Conservation (phyloP, 2,113 vertebrate species). For the Nibea albiflora region DNA sequence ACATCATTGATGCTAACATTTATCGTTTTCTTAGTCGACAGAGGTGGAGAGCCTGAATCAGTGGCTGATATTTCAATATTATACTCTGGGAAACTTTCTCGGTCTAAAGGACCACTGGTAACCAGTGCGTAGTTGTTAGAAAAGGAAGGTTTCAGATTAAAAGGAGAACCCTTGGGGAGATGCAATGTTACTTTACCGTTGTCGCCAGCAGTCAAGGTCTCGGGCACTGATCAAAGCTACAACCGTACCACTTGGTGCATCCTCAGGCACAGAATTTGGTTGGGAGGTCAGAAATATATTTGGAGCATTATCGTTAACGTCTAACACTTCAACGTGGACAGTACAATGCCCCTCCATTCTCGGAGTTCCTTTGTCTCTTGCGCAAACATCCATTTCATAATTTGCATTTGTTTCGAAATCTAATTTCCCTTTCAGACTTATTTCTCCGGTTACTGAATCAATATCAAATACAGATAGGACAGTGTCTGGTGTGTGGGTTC, state of each 20-base stretch:
- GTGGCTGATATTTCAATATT: conserved; percentile 82
- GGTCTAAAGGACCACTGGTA: conserved; percentile 82
- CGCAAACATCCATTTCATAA: conserved; percentile 88
- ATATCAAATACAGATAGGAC: conserved; percentile 64
- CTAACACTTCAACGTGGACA: conserved; percentile 70
- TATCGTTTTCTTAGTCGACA: conserved; percentile 80
- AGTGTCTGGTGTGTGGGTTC: conserved; percentile 55
- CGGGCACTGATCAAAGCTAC: conserved; percentile 76
- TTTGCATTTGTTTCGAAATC: conserved; percentile 75
- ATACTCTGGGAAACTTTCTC: conserved; percentile 83
- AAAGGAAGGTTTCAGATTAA: conserved; percentile 83
- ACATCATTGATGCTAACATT: conserved; percentile 87
- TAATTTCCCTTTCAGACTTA: conserved; percentile 59
- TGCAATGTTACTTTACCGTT: conserved; percentile 75
- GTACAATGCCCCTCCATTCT: conserved; percentile 83
- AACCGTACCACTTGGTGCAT: conserved; percentile 70
- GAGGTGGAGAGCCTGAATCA: conserved; percentile 84
- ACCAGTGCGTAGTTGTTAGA: conserved; percentile 89
- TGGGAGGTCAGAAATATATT: conserved; percentile 73
- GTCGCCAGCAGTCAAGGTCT: conserved; percentile 74
- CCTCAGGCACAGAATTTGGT: conserved; percentile 71
- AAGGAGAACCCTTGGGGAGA: conserved; percentile 69
- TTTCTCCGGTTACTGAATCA: conserved; percentile 62
- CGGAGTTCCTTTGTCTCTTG: conserved; percentile 79
- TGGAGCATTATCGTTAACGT: conserved; percentile 83